These are phyloP conservation scores for Drosophila borealis DNA, from an alignment of 2,888 invertebrate species.

Conservation along the genomic window DNA sequence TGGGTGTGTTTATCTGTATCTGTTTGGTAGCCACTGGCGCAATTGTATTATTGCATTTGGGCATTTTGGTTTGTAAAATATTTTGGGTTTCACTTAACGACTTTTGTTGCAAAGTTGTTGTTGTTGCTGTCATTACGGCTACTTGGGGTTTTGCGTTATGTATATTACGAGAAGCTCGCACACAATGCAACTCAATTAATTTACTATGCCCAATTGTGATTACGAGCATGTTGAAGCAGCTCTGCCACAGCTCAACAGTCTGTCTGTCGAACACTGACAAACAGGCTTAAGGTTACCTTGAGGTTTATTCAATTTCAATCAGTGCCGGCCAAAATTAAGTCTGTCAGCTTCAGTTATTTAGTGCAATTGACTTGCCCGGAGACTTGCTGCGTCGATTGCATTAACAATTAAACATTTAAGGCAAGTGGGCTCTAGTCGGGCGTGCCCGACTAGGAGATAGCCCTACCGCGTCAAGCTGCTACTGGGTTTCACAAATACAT, in stretches of 20 bases:
- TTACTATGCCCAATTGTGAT: slow-evolving; percentile 58
- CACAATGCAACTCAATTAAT: slow-evolving; percentile 71
- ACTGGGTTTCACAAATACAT: too few species aligned
- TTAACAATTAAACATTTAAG: slow-evolving; percentile 16
- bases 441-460: too few species aligned
- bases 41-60: slow-evolving; percentile 53
- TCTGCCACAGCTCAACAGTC: slow-evolving; percentile 20
- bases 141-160: slow-evolving; percentile 50
- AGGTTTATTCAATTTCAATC: slow-evolving; percentile 32
- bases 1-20: slow-evolving; percentile 1
- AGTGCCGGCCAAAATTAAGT: slow-evolving; percentile 16
- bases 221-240: slow-evolving; percentile 4
- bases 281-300: slow-evolving; percentile 19
- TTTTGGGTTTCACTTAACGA: slow-evolving; percentile 61
- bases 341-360: slow-evolving; percentile 17
- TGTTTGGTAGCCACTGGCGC: slow-evolving; percentile 30
- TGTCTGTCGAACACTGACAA: slow-evolving; percentile 10
- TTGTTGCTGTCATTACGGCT: slow-evolving; percentile 31
- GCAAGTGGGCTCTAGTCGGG: neutral
- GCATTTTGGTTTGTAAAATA: slow-evolving; percentile 60
- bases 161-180: slow-evolving; percentile 20
- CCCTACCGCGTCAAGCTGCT: too few species aligned
- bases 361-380: slow-evolving; percentile 11
- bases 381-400: slow-evolving; percentile 10
- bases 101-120: slow-evolving; percentile 33